These are phyloP conservation scores for Anastrepha ludens DNA, from an alignment of 1,140 invertebrate genomes.

Conservation along the genomic window DNA sequence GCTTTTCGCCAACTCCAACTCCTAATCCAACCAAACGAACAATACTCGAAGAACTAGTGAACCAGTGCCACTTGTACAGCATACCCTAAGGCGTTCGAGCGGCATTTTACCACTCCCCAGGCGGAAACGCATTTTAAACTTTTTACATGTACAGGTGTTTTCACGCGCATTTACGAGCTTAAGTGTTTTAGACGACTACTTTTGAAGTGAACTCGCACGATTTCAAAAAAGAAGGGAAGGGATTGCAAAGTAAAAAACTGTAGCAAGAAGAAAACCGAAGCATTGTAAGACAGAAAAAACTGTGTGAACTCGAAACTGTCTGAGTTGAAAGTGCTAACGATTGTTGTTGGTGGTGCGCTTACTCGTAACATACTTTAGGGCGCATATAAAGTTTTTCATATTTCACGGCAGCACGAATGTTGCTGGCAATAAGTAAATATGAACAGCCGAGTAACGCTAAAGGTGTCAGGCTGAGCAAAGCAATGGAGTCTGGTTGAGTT, in stretches of 20 bases:
- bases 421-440: background rate
- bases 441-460: no score
- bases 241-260: background rate
- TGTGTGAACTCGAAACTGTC: background rate
- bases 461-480: no score
- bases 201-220: background rate
- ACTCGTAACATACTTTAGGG: background rate
- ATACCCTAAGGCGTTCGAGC: slow-evolving; percentile 28
- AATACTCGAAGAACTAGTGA: slow-evolving; percentile 21
- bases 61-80: slow-evolving; percentile 38
- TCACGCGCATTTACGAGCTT: slow-evolving; percentile 38
- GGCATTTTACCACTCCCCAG: background rate
- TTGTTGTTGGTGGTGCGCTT: background rate
- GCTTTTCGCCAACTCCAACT: background rate
- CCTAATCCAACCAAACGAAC: background rate
- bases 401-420: background rate
- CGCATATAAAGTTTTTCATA: slow-evolving; percentile 4
- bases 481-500: background rate
- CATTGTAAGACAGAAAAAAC: background rate
- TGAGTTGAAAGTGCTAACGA: background rate
- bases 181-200: slow-evolving; percentile 49
- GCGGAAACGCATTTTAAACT: slow-evolving; percentile 16
- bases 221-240: background rate
- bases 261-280: background rate
- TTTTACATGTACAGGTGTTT: slow-evolving; percentile 40